Conservation (phyloP, 1,140 invertebrate genomes). For the Conopomorpha cramerella region DNA sequence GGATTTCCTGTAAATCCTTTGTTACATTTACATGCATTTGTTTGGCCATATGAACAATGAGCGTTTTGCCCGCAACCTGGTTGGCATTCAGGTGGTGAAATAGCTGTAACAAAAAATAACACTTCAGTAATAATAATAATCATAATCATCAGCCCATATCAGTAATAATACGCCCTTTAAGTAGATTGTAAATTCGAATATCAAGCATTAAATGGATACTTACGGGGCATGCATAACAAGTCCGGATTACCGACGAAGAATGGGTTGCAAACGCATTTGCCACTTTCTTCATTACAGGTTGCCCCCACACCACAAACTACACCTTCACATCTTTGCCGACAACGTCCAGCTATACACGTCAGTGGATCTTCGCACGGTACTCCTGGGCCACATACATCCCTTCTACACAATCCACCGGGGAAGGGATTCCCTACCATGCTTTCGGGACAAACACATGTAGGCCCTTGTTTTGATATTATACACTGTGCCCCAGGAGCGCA, state of each 20-base stretch:
- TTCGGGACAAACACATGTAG: slow-evolving; percentile 85
- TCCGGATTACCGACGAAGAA: slow-evolving; percentile 89
- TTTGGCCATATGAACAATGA: slow-evolving; percentile 82
- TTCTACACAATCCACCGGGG: slow-evolving; percentile 80
- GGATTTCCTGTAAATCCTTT: slow-evolving; percentile 85
- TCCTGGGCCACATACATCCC: slow-evolving; percentile 77
- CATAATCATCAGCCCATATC: too few species aligned
- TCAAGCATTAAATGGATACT: slow-evolving; percentile 47
- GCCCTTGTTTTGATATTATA: slow-evolving; percentile 81
- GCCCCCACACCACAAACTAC: slow-evolving; percentile 79
- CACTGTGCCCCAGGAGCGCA: slow-evolving; percentile 86
- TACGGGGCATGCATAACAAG: slow-evolving; percentile 87
- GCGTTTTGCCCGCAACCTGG: slow-evolving; percentile 82
- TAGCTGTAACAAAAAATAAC: slow-evolving; percentile 62
- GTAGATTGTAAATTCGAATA: slow-evolving; percentile 1
- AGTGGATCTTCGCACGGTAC: slow-evolving; percentile 78
- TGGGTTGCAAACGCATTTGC: slow-evolving; percentile 84
- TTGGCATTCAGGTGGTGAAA: slow-evolving; percentile 75
- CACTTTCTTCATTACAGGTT: slow-evolving; percentile 76
- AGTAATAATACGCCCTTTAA: too few species aligned
- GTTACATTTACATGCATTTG: slow-evolving; percentile 83
- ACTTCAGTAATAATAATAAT: not conserved
- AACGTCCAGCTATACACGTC: slow-evolving; percentile 82
- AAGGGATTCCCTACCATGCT: slow-evolving; percentile 89
- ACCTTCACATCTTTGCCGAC: slow-evolving; percentile 83